Percentiles rank a stretch among this genome's conserved stretches.
Conservation (phyloP, 2,888 invertebrate genomes). For the Chouioia cunea region DNA sequence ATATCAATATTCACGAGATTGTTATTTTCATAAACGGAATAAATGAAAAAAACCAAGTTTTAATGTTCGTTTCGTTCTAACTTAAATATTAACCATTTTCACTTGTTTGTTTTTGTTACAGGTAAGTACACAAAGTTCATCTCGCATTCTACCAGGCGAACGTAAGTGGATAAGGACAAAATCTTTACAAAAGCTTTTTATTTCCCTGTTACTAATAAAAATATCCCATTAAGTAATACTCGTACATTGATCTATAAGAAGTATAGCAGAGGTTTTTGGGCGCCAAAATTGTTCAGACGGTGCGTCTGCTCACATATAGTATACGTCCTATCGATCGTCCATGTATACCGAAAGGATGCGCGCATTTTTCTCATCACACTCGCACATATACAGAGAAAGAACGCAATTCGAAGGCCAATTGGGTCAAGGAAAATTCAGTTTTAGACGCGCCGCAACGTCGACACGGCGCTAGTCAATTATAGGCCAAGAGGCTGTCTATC, state of each 20-base stretch:
- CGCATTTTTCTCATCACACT: constrained; percentile 24
- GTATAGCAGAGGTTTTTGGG: too few species aligned
- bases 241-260: too few species aligned
- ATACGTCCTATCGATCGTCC: too few species aligned
- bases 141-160: not conserved
- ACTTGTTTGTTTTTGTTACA: constrained; percentile 11
- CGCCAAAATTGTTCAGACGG: too few species aligned
- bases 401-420: constrained; percentile 18
- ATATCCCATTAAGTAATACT: too few species aligned
- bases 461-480: constrained; percentile 30
- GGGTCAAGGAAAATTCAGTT: constrained; percentile 45
- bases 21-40: too few species aligned
- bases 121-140: constrained; percentile 13
- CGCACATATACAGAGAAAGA: not conserved
- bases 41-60: too few species aligned
- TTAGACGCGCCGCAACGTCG: constrained; percentile 28
- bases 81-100: not conserved
- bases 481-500: constrained; percentile 1
- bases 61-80: too few species aligned
- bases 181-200: too few species aligned
- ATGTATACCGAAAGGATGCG: constrained; percentile 12
- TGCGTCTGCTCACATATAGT: not conserved
- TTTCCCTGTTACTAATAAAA: too few species aligned
- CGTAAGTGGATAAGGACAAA: too few species aligned
- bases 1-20: too few species aligned